Percentiles rank a stretch among this genome's conserved stretches.
Conservation (phyloP, 2,113 vertebrate genomes). For the Acinonyx jubatus region DNA sequence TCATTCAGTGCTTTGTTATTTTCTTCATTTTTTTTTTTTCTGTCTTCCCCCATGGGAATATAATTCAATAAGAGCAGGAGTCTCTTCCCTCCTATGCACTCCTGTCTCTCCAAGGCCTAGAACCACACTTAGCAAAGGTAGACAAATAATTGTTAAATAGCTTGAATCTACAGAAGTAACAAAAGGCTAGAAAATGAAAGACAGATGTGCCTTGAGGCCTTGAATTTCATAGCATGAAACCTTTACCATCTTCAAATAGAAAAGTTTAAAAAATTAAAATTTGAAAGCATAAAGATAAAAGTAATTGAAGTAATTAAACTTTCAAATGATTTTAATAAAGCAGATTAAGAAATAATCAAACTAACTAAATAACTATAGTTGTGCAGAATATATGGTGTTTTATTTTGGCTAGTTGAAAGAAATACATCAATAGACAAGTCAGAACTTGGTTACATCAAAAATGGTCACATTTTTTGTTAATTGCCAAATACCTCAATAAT, state of each 20-base stretch:
- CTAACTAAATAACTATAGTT: not conserved
- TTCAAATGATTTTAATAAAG: not conserved
- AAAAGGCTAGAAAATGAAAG: not conserved
- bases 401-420: conserved; percentile 59
- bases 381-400: not conserved
- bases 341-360: not conserved
- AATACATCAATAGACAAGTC: conserved; percentile 59
- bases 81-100: not conserved
- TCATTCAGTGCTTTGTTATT: not conserved
- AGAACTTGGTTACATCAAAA: conserved; percentile 61
- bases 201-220: not conserved
- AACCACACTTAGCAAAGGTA: not conserved
- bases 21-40: not conserved
- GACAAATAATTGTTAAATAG: not conserved
- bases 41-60: not conserved
- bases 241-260: not conserved
- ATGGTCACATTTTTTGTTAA: conserved; percentile 74
- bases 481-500: conserved; percentile 62
- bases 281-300: not conserved
- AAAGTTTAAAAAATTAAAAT: not conserved
- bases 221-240: not conserved
- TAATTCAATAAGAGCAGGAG: not conserved
- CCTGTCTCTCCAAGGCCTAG: not conserved
- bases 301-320: not conserved
- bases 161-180: not conserved